Base-by-base conservation (phyloP, 2,113 vertebrate genomes). In the Plecotus auritus region DNA sequence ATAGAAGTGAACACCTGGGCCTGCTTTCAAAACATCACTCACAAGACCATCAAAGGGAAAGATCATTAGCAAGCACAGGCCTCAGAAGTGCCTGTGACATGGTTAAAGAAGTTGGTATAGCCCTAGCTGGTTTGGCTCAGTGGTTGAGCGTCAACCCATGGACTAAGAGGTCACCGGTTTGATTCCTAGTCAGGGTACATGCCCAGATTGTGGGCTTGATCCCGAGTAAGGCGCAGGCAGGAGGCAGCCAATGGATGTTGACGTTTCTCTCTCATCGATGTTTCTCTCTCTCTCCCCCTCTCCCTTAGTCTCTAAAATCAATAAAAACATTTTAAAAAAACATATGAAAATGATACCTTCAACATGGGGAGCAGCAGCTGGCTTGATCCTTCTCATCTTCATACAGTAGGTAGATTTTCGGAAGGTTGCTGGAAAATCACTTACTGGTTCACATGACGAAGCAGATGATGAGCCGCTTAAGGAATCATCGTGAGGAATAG, bases 361-460 rank as follows among this genome's bases (percentile, higher is more conserved):
- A 35, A 91, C 95, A 78, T 64, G 93, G 64, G 96, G 85, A 97
- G 97, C 1, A 88, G 96, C 72, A 90, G 97, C 47, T 85, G 96
- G 81, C 76, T 98, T 96, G 90, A 97, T 97, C 74, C 98, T 98
- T 93, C 98, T 99, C 81, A 97, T 98, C 85, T 98, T 98, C 97
- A 98, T 59, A 95, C 98, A 98, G 87, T 98, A 98, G 7, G 98
- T 97, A 10, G 99, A 98, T 76, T 98, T 98, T 45, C 97, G 95
- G 54, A 98, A 97, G 67, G 98, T 95, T 1, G 95, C 83, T 77
- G 97, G 98, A 95, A 98, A 95, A 23, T 98, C 91, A 90, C 98
- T 99, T 91, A 97, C 97, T 49, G 91, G 96, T 35, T 95, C 97
- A 73, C 98, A 96, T 0, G 97, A 98, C 42, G 98, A 98, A 78